Conservation (phyloP, 2,888 invertebrate species). For the Lycia hirtaria region DNA sequence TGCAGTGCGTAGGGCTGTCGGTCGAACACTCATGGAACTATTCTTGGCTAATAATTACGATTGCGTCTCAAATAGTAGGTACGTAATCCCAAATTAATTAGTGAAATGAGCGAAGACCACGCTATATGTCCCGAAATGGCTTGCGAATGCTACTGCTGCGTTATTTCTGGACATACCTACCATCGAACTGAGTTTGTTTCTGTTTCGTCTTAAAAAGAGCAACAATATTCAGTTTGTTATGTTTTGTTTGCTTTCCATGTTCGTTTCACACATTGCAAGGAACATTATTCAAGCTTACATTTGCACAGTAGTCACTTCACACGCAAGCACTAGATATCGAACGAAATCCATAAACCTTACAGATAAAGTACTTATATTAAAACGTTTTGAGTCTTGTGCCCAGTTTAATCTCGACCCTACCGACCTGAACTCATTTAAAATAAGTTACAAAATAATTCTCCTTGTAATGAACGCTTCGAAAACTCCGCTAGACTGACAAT, state of each 20-base stretch:
- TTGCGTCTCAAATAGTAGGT: slow-evolving; percentile 21
- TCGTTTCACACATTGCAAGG: slow-evolving; percentile 75
- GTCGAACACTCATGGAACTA: slow-evolving; percentile 66
- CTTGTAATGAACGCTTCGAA: slow-evolving; percentile 74
- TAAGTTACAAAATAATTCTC: slow-evolving; percentile 64
- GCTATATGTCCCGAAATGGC: slow-evolving; percentile 22
- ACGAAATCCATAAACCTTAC: slow-evolving; percentile 16
- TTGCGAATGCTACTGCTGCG: slow-evolving; percentile 25
- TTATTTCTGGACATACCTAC: slow-evolving; percentile 43
- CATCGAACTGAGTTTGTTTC: slow-evolving; percentile 44
- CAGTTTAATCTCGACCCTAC: slow-evolving; percentile 15
- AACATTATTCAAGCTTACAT: slow-evolving; percentile 72
- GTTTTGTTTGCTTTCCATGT: slow-evolving; percentile 69
- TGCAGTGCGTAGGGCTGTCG: slow-evolving; percentile 69
- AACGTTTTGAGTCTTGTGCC: neutral
- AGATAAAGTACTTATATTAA: neutral
- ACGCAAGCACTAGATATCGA: slow-evolving; percentile 31
- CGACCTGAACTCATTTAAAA: slow-evolving; percentile 24
- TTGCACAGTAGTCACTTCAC: slow-evolving; percentile 43
- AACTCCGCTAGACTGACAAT: slow-evolving; percentile 65
- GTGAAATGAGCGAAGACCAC: slow-evolving; percentile 53
- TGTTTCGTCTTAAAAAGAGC: slow-evolving; percentile 52
- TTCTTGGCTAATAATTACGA: slow-evolving; percentile 43
- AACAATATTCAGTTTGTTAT: slow-evolving; percentile 45
- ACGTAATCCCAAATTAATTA: slow-evolving; percentile 33